A percentile compares a stretch with the other conserved stretches of the same genome.
Conservation (phyloP, 2,888 invertebrate species). For the Dolomedes plantarius region DNA sequence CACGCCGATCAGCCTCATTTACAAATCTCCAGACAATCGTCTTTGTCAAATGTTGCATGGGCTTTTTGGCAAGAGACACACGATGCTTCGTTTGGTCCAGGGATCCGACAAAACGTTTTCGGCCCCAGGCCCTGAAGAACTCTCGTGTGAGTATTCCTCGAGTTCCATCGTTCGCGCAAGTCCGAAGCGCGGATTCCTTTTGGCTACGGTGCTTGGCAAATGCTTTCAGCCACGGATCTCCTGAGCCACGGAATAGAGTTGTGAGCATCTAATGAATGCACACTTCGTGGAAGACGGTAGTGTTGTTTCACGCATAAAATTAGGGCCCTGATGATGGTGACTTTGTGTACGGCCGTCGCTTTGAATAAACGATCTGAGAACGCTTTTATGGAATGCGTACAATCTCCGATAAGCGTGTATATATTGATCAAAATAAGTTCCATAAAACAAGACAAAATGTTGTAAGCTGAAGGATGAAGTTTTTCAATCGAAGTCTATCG, state of each 20-base stretch:
- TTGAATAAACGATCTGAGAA: too few relatives aligned
- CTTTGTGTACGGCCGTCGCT: too few relatives aligned
- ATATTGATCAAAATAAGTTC: too few relatives aligned
- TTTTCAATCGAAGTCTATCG: too few relatives aligned
- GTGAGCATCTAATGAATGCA: neutral
- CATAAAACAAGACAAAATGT: too few relatives aligned
- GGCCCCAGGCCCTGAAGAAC: neutral
- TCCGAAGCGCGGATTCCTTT: neutral
- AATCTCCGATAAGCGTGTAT: too few relatives aligned
- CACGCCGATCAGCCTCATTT: neutral
- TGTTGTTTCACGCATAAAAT: too few relatives aligned
- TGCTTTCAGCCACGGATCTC: neutral
- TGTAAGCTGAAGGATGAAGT: too few relatives aligned
- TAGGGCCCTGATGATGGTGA: too few relatives aligned
- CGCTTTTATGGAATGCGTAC: too few relatives aligned
- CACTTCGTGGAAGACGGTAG: neutral
- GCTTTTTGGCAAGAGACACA: neutral
- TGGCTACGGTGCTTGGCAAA: neutral
- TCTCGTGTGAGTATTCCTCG: neutral
- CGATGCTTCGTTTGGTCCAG: neutral
- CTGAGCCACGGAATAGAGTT: neutral
- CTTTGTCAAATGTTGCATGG: conserved; percentile 4
- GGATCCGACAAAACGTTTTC: conserved; percentile 4
- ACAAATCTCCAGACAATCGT: conserved; percentile 5
- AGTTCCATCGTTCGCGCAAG: neutral